These are phyloP conservation scores for Nasonia oneida DNA, from an alignment of 2,888 invertebrate genomes.

Conservation along the genomic window DNA sequence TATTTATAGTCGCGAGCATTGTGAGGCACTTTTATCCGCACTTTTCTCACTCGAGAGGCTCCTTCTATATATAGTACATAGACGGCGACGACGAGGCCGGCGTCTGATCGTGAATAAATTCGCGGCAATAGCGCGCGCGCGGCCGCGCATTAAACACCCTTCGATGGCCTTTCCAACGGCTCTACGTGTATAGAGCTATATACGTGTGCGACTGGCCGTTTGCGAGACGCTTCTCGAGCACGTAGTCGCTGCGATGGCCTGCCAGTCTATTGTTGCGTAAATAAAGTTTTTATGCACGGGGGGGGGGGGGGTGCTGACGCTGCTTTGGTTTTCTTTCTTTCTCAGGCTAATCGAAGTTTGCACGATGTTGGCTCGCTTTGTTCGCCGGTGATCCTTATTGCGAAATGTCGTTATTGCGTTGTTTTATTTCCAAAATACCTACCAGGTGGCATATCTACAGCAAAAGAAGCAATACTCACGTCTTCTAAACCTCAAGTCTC, in stretches of 20 bases:
- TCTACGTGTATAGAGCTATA: too few relatives aligned
- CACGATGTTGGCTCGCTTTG: neutral
- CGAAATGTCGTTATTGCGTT: neutral
- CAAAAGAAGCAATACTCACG: too few relatives aligned
- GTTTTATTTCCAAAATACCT: too few relatives aligned
- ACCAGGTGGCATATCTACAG: too few relatives aligned
- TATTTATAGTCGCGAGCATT: conserved; percentile 27
- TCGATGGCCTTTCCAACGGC: conserved; percentile 53
- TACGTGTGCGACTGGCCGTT: conserved; percentile 56
- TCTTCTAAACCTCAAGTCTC: neutral
- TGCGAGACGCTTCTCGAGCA: conserved; percentile 22
- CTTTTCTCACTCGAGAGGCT: conserved; percentile 19
- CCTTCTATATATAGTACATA: neutral
- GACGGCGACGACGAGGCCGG: neutral
- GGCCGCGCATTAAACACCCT: conserved; percentile 70
- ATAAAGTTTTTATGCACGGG: conserved; percentile 23
- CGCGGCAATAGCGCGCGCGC: conserved; percentile 64
- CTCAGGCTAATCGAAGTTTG: neutral
- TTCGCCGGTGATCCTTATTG: neutral
- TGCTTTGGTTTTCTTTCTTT: neutral
- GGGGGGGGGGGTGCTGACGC: neutral
- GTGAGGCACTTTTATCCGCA: neutral
- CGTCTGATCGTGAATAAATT: conserved; percentile 69
- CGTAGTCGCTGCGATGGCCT: neutral
- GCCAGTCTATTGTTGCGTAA: conserved; percentile 48